Percentiles rank a stretch among this genome's conserved stretches.
Conservation (phyloP, 2,888 invertebrate species). For the Brachypalpus laphriformis region DNA sequence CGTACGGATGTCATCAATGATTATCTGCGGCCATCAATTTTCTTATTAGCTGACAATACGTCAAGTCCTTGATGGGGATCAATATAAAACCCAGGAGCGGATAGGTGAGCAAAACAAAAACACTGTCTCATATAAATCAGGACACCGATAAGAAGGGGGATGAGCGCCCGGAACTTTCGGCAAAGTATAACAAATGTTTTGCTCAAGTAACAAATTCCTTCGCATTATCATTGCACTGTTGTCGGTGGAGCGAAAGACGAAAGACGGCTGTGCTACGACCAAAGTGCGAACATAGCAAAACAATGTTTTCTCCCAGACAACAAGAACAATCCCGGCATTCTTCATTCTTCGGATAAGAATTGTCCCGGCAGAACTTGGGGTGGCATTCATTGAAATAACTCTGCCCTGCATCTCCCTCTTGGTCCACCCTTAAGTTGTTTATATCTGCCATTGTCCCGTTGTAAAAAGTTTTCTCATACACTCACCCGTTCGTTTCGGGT, state of each 20-base stretch:
- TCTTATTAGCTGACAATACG: conserved; percentile 49
- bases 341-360: not conserved
- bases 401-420: not conserved
- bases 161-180: conserved; percentile 15
- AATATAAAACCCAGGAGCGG: not conserved
- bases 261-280: conserved; percentile 16
- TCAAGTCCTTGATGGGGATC: conserved; percentile 48
- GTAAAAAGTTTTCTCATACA: conserved; percentile 41
- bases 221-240: conserved; percentile 52
- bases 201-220: conserved; percentile 58
- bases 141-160: conserved; percentile 7
- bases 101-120: conserved; percentile 25
- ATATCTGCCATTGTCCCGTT: conserved; percentile 52
- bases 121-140: conserved; percentile 51
- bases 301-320: conserved; percentile 38
- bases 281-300: conserved; percentile 67
- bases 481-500: conserved; percentile 75
- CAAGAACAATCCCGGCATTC: conserved; percentile 23
- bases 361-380: not conserved
- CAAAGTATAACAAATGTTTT: conserved; percentile 66
- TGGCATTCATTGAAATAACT: conserved; percentile 33
- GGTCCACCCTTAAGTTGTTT: conserved; percentile 47
- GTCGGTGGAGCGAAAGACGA: not conserved
- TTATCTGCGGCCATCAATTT: conserved; percentile 41
- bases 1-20: conserved; percentile 36